phyloP scores from a whole-genome alignment of 2,113 vertebrate species.

The Canis aureus region DNA sequence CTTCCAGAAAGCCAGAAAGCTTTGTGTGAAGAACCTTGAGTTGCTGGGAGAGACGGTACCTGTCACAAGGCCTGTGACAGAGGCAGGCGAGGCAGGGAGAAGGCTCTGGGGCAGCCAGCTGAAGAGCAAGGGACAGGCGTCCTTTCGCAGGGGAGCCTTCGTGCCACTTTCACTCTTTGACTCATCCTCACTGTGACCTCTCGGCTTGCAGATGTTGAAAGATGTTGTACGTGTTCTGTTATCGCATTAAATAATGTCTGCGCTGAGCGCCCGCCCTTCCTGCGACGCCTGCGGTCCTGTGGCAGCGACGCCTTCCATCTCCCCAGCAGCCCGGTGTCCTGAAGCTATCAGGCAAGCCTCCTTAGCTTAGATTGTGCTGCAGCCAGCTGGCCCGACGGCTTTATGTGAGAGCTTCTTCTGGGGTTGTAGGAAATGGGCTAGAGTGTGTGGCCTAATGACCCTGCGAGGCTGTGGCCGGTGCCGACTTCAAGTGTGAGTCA shows the following conservation, averaged over 20 bases:
- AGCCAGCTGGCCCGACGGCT: constrained; percentile 76
- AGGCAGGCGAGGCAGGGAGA: too few species aligned
- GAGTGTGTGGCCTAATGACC: constrained; percentile 65
- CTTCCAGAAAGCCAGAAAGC: constrained; percentile 51
- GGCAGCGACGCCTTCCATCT: constrained; percentile 60
- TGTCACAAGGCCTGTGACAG: background rate
- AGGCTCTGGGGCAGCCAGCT: background rate
- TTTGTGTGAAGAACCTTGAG: background rate
- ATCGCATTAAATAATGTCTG: constrained; percentile 63
- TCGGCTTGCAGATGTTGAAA: constrained; percentile 68
- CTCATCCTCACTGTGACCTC: constrained; percentile 62
- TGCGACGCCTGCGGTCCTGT: constrained; percentile 16
- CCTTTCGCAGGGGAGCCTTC: background rate
- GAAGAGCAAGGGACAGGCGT: background rate
- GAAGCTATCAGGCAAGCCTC: constrained; percentile 53
- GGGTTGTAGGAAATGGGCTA: constrained; percentile 69
- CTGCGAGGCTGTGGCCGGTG: constrained; percentile 51
- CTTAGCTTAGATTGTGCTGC: constrained; percentile 58
- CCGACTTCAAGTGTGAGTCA: constrained; percentile 39
- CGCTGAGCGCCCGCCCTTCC: constrained; percentile 53
- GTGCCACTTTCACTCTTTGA: constrained; percentile 65
- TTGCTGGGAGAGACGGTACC: background rate
- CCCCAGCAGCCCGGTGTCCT: constrained; percentile 1
- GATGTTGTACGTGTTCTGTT: constrained; percentile 75
- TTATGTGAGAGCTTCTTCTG: constrained; percentile 68